Conservation (phyloP, 2,888 invertebrate species). For the Amphiduros pacificus region DNA sequence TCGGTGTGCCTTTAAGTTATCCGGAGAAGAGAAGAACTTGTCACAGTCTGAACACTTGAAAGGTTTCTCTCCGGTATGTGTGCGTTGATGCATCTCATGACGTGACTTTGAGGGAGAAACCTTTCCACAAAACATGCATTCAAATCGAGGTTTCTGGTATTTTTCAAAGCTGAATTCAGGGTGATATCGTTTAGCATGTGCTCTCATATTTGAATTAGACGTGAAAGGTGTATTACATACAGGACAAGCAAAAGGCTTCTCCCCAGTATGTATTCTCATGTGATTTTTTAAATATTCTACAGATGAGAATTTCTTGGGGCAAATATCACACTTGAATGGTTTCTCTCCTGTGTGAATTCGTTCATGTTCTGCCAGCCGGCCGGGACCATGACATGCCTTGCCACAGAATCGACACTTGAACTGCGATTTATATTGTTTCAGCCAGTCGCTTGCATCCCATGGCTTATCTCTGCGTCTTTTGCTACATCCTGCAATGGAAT, state of each 20-base stretch:
- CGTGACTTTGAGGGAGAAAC: too few relatives aligned
- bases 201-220: too few relatives aligned
- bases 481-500: too few relatives aligned
- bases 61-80: neutral
- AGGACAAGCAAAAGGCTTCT: neutral
- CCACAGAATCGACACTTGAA: neutral
- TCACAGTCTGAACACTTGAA: neutral
- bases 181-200: neutral
- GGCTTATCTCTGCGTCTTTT: too few relatives aligned
- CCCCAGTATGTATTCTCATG: neutral
- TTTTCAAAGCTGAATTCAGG: too few relatives aligned
- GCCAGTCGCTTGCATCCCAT: too few relatives aligned
- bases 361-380: neutral
- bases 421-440: too few relatives aligned
- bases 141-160: too few relatives aligned
- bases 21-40: neutral
- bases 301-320: neutral
- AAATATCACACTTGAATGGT: slow-evolving; percentile 1
- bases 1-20: neutral
- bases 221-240: neutral
- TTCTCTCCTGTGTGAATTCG: slow-evolving; percentile 7
- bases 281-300: neutral
- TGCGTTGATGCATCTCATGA: neutral
- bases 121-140: too few relatives aligned
- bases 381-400: neutral